Base-by-base conservation (phyloP, 2,888 invertebrate genomes). In the Ephialtes manifestator region DNA sequence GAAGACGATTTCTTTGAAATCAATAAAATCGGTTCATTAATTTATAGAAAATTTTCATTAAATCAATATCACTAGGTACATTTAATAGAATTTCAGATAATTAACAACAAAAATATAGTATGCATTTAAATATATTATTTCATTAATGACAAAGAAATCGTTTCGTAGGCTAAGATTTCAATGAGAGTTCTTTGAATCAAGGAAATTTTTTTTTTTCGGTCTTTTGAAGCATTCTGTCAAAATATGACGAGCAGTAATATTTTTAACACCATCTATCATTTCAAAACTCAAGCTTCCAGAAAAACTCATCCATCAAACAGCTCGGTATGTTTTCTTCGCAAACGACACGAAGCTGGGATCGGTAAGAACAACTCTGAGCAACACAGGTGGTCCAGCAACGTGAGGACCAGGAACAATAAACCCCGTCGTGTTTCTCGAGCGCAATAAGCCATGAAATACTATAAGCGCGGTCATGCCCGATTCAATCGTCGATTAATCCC, bases 301-400 rank as follows among this genome's bases (percentile, higher is more conserved):
- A 8, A 43, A 39, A 39, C 3, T 43, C 5, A 65, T 39, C 18
- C 11, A 18, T 65, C 39, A 65, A 43, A 11, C 15, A 4, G 18
- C 1, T 20, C 55, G 58, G 60, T 74, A 4, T 60, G 46, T 48
- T 46, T 60, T 28, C 11, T 58, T 39, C 13, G 1, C 15, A 10
- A 15, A 10, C n/a, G 18, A 43, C 13, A 46, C 20, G 46, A 65
- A 39, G 51, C 60, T 11, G 39, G 53, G 48, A 60, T 53, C 43
- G 31, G 39, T 51, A 46, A 83, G 60, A 72, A 71, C 83, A 75
- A 75, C 63, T 75, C 39, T 35, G 48, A 31, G 51, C 89, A 76
- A 87, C 89, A 88, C 89, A 91, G 90, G 91, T 91, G 91, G 90
- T 90, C 91, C 85, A 53, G 35, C 75, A 70, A 81, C 46, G 70